Evolutionary conservation across 2,888 invertebrate genomes (phyloP).

Genomic region (Ceraclea dissimilis): DNA sequence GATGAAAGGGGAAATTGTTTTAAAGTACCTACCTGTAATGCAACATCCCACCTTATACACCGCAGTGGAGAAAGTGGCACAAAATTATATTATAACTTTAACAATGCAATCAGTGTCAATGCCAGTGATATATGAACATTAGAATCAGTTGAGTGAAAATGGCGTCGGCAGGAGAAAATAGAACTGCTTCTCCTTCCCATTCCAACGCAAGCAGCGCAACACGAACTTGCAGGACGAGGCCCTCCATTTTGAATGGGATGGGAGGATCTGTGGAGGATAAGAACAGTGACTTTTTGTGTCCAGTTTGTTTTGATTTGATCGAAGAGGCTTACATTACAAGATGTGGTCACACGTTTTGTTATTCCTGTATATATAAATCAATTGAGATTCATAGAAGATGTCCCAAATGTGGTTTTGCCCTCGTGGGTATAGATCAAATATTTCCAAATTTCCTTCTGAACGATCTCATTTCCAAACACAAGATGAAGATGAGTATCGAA

Average conservation of each 20-base stretch:
- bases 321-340: conserved; percentile 85
- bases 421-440: conserved; percentile 63
- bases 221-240: conserved; percentile 31
- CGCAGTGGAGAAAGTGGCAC: not conserved
- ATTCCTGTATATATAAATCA: conserved; percentile 65
- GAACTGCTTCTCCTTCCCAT: conserved; percentile 40
- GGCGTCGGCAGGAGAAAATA: conserved; percentile 35
- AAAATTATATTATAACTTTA: not conserved
- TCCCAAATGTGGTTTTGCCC: conserved; percentile 72
- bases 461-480: conserved; percentile 69
- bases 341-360: conserved; percentile 91
- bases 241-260: conserved; percentile 52
- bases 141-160: conserved; percentile 26
- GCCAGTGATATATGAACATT: no score
- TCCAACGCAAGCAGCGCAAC: conserved; percentile 37
- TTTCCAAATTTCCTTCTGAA: conserved; percentile 83
- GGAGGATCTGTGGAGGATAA: conserved; percentile 60
- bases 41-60: not conserved
- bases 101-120: not conserved
- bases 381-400: conserved; percentile 63
- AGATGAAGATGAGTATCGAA: conserved; percentile 36
- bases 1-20: not conserved
- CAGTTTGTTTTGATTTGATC: conserved; percentile 83
- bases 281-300: conserved; percentile 59
- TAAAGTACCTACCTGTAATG: not conserved